Percentiles rank a stretch among this genome's conserved stretches.
Evolutionary conservation across 2,113 vertebrate genomes (phyloP).

Genomic region (Spea bombifrons): DNA sequence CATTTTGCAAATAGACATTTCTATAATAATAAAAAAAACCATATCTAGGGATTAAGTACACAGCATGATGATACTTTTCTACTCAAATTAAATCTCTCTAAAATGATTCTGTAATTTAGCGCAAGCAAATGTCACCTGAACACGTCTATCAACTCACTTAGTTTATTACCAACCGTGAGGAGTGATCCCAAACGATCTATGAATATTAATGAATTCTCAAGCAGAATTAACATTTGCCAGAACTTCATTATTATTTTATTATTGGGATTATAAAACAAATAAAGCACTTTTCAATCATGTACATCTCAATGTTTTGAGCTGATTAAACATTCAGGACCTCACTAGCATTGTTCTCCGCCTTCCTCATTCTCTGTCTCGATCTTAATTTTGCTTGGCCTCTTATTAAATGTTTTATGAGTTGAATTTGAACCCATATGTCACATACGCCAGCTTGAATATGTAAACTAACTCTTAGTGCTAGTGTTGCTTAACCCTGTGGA

Average conservation of each 20-base stretch:
- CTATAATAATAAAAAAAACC: too few relatives aligned
- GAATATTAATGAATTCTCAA: slow-evolving; percentile 33
- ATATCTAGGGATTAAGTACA: background rate
- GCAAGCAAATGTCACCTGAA: slow-evolving; percentile 22
- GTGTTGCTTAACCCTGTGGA: background rate
- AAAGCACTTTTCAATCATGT: background rate
- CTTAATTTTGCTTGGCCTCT: background rate
- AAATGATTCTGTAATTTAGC: slow-evolving; percentile 20
- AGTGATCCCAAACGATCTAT: slow-evolving; percentile 17
- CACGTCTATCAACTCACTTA: slow-evolving; percentile 8
- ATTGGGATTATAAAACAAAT: slow-evolving; percentile 27
- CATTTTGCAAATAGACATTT: too few relatives aligned
- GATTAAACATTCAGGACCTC: slow-evolving; percentile 16
- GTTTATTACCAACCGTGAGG: slow-evolving; percentile 13
- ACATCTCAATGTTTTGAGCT: background rate
- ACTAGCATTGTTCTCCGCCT: background rate
- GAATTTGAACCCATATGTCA: slow-evolving; percentile 43
- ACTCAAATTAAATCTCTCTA: background rate
- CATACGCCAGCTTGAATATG: slow-evolving; percentile 20
- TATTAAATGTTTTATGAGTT: slow-evolving; percentile 35
- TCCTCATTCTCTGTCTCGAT: background rate
- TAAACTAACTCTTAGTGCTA: background rate
- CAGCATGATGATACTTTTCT: background rate
- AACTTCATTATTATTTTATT: slow-evolving; percentile 43
- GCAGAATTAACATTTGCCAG: slow-evolving; percentile 23